Evolutionary conservation across 2,113 vertebrate genomes (phyloP).

Genomic region (Mugil cephalus): DNA sequence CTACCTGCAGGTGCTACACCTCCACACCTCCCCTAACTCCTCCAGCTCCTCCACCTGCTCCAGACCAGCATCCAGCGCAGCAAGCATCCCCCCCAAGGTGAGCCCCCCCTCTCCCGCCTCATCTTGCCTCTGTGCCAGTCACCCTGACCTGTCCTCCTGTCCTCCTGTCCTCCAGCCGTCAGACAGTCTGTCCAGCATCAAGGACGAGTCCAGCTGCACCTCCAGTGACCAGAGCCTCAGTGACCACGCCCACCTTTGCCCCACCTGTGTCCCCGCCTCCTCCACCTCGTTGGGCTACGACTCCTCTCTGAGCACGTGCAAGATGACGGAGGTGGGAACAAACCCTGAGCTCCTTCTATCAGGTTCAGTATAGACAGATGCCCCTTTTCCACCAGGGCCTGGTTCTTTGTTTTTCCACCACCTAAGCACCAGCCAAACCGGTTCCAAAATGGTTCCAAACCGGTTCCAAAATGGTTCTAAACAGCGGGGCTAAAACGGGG

Average conservation of each 20-base stretch:
- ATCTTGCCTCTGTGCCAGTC: too few relatives aligned
- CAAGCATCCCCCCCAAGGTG: constrained; percentile 36
- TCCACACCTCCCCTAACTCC: constrained; percentile 78
- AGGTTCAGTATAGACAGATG: too few relatives aligned
- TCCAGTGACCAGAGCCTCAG: neutral
- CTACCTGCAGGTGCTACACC: constrained; percentile 85
- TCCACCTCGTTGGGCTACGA: neutral
- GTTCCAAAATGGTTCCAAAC: too few relatives aligned
- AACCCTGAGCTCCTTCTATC: too few relatives aligned
- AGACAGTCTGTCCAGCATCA: neutral
- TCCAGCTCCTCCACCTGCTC: constrained; percentile 71
- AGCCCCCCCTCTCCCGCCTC: neutral
- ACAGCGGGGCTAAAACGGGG: too few relatives aligned
- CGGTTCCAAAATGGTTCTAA: too few relatives aligned
- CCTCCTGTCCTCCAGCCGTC: constrained; percentile 9
- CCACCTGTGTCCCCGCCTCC: constrained; percentile 2
- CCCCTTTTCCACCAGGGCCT: too few relatives aligned
- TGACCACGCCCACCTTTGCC: neutral
- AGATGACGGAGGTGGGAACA: constrained; percentile 38
- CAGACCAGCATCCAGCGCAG: neutral
- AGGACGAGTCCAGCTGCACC: constrained; percentile 37
- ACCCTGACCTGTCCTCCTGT: too few relatives aligned
- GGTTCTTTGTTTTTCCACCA: too few relatives aligned
- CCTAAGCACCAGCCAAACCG: too few relatives aligned
- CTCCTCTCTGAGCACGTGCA: constrained; percentile 32